phyloP scores from a whole-genome alignment of 1,140 invertebrate genomes.

The Polyergus mexicanus region DNA sequence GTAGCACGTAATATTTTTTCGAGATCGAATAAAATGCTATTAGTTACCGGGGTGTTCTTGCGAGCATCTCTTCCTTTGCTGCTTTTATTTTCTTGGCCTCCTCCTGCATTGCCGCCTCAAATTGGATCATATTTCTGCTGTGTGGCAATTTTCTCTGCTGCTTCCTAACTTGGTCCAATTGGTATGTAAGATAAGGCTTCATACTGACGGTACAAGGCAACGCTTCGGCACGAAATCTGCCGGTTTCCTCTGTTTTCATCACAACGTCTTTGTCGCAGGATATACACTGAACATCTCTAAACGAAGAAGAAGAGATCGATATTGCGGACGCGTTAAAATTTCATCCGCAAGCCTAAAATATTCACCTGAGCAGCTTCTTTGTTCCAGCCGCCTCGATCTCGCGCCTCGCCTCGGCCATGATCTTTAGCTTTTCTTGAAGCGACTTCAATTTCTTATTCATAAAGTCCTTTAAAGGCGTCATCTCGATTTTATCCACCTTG shows the following conservation, averaged over 20 bases:
- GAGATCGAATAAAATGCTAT: not conserved
- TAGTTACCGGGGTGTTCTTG: conserved; percentile 68
- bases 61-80: conserved; percentile 48
- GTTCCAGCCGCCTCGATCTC: conserved; percentile 91
- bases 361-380: conserved; percentile 88
- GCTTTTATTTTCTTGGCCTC: conserved; percentile 66
- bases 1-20: conserved; percentile 1
- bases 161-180: conserved; percentile 89
- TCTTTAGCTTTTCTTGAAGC: conserved; percentile 89
- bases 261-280: conserved; percentile 91
- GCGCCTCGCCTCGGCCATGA: conserved; percentile 86
- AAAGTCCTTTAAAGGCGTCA: conserved; percentile 89
- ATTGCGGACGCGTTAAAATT: not conserved
- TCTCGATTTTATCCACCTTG: conserved; percentile 90
- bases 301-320: conserved; percentile 33
- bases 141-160: conserved; percentile 84
- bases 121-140: conserved; percentile 82
- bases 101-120: conserved; percentile 80
- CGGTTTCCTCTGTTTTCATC: conserved; percentile 88
- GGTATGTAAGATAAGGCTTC: conserved; percentile 90
- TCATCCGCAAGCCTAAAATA: not conserved
- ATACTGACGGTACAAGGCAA: conserved; percentile 86
- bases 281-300: conserved; percentile 90
- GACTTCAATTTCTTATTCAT: conserved; percentile 88
- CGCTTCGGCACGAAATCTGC: conserved; percentile 82